Evolutionary conservation across 2,888 invertebrate genomes (phyloP), one percentile per base, ranked within the genome.

Genomic region (Dusona sp.): DNA sequence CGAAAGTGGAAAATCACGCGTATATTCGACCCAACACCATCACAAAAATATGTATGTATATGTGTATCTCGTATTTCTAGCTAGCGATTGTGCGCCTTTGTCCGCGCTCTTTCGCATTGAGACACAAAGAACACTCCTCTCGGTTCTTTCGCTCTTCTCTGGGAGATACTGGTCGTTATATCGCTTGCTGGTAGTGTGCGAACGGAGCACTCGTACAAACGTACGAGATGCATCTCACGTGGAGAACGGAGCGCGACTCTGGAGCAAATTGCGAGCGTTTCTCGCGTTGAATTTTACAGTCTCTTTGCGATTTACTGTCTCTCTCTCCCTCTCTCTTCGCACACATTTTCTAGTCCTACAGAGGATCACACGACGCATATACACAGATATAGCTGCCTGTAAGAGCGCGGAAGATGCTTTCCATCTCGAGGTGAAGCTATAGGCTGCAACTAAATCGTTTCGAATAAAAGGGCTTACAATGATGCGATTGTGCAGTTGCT

Each of bases 231-330:
- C 57, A 77, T 74, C 74, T 79, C 73, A 84, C 73, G 79, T 33
- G 79, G 70, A 33, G 45, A 68, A 22, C 51, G 48, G n/a, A 22
- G 19, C 36, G 51, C 80, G 84, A 83, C 85, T 84, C 83, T 61
- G 64, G 72, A 79, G 88, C 68, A 82, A 88, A 88, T 88, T 84
- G 84, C 79, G 81, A 81, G 67, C 80, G 74, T 68, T 79, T 72
- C 68, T 67, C 68, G 70, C 57, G 84, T 79, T 68, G 84, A 64
- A 86, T 87, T 87, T 87, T 86, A 88, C 87, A 85, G 79, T 80
- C 86, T 83, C 84, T 29, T 70, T 36, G 61, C 82, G 70, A 68
- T 85, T 75, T 79, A 16, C 29, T 61, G 29, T 29, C 61, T 25
- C 25, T 61, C 6, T 29, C 13, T 16, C 61, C 29, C 19, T 48